A percentile compares a stretch with the other conserved stretches of the same genome.
phyloP scores from a whole-genome alignment of 2,797 vertebrate genomes.

The Gymnopithys bicolor region DNA sequence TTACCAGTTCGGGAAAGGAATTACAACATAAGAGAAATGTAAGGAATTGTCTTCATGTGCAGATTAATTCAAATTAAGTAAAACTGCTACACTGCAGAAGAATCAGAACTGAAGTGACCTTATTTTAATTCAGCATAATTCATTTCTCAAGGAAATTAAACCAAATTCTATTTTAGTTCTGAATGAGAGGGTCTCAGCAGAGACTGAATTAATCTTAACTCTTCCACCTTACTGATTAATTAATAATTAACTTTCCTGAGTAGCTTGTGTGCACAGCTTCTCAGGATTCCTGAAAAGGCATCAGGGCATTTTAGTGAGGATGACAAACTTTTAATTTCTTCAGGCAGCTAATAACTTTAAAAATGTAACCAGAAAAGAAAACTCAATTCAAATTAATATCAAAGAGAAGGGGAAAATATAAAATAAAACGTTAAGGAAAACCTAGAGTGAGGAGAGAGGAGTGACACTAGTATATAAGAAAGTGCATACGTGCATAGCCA shows the following conservation, averaged over 20 bases:
- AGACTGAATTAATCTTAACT: slow-evolving; percentile 12
- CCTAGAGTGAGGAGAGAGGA: not conserved
- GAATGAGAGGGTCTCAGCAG: not conserved
- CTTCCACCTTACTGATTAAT: slow-evolving; percentile 18
- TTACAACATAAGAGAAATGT: not conserved
- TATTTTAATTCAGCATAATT: slow-evolving; percentile 4
- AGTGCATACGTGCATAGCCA: not conserved
- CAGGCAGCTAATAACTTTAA: not conserved
- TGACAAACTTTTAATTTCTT: not conserved
- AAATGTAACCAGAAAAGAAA: not conserved
- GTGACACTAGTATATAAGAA: not conserved
- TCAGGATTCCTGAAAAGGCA: not conserved
- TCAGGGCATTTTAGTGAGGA: not conserved
- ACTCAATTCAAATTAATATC: not conserved
- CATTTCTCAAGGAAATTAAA: slow-evolving; percentile 13
- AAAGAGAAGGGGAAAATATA: not conserved
- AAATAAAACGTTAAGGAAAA: not conserved
- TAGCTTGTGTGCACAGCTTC: not conserved
- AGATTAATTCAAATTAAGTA: not conserved
- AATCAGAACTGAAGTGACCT: not conserved
- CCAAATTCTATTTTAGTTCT: slow-evolving; percentile 5
- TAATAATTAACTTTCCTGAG: slow-evolving; percentile 10
- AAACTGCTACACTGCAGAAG: not conserved
- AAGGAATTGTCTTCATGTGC: not conserved
- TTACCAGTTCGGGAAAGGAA: not conserved